phyloP scores from a whole-genome alignment of 2,797 vertebrate species.

The Varecia variegata region DNA sequence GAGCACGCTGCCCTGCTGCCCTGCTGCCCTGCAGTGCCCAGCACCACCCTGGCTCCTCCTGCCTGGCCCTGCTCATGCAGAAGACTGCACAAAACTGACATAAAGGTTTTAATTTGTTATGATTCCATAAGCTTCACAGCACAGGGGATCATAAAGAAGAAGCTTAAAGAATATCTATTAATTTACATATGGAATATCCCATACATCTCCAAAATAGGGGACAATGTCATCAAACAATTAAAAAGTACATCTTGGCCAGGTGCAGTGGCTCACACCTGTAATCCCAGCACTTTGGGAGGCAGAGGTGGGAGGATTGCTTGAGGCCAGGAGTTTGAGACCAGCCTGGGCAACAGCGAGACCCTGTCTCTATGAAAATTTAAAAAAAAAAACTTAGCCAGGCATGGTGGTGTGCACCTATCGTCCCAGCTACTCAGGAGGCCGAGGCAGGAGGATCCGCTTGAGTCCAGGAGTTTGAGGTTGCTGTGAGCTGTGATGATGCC shows the following conservation, averaged over 20 bases:
- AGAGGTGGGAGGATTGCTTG: background rate
- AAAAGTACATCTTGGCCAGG: background rate
- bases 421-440: background rate
- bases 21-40: background rate
- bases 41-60: background rate
- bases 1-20: background rate
- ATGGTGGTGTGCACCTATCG: background rate
- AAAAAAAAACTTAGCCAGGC: background rate
- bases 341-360: background rate
- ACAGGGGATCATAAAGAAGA: background rate
- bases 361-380: background rate
- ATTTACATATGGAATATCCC: background rate
- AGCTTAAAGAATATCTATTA: background rate
- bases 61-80: background rate
- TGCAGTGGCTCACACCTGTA: background rate
- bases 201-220: background rate
- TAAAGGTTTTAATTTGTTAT: background rate
- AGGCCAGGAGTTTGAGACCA: background rate
- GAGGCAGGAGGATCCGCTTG: background rate
- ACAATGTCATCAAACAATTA: background rate
- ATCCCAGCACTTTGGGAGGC: background rate
- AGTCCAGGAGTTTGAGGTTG: background rate
- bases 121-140: background rate
- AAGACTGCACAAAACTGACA: background rate
- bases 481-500: background rate